Conservation (phyloP, 2,113 vertebrate species). For the Colaptes auratus region DNA sequence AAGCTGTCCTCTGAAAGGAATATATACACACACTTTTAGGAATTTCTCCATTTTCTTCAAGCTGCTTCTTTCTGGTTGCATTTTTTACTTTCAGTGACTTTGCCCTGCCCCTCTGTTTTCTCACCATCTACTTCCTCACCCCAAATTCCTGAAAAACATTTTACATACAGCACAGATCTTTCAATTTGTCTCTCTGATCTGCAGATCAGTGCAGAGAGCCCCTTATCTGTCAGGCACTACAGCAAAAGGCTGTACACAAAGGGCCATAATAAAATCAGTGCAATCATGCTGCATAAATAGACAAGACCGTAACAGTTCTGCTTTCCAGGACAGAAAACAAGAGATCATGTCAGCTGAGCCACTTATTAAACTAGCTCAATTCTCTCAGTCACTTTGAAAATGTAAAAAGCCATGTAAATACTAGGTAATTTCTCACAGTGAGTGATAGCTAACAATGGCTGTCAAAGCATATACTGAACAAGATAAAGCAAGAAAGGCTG, state of each 20-base stretch:
- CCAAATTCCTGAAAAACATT: neutral
- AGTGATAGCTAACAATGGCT: constrained; percentile 5
- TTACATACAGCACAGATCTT: neutral
- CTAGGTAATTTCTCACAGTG: neutral
- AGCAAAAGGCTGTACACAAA: neutral
- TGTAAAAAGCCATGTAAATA: neutral
- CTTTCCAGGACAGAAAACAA: constrained; percentile 8
- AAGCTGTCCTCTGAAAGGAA: neutral
- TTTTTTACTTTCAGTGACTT: neutral
- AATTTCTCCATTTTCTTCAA: neutral
- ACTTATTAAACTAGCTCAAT: neutral
- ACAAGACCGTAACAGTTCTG: neutral
- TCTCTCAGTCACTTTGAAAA: neutral
- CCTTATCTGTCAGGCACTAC: neutral
- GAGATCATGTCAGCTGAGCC: neutral
- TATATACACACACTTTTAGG: neutral
- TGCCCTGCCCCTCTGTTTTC: neutral
- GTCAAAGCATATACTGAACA: neutral
- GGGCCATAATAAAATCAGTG: neutral
- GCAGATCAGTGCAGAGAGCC: neutral
- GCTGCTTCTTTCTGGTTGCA: neutral
- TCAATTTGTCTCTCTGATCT: neutral
- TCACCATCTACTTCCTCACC: neutral
- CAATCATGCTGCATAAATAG: neutral
- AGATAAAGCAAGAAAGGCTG: neutral